Percentiles rank a stretch among this genome's conserved stretches.
These are phyloP conservation scores for Fragum sueziense DNA, from an alignment of 2,888 invertebrate genomes.

Conservation along the genomic window DNA sequence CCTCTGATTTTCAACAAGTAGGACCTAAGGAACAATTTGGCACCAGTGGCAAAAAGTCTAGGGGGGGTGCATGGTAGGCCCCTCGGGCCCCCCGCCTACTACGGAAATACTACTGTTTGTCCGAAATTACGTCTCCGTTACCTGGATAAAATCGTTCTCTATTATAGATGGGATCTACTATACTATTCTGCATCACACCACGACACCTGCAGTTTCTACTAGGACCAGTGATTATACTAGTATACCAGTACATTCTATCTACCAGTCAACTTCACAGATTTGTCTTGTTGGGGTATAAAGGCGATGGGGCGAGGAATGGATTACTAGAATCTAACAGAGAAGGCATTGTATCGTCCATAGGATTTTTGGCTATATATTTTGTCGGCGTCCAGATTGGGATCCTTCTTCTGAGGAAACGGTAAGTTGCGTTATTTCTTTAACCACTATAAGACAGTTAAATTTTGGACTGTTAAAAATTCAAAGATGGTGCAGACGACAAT, in stretches of 20 bases:
- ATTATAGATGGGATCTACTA: slow-evolving; percentile 85
- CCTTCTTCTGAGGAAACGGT: slow-evolving; percentile 65
- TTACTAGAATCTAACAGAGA: slow-evolving; percentile 93
- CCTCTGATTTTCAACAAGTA: too few species aligned
- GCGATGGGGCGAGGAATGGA: slow-evolving; percentile 77
- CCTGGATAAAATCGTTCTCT: too few species aligned
- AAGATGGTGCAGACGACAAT: too few species aligned
- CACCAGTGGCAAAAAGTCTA: too few species aligned
- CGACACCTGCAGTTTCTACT: slow-evolving; percentile 84
- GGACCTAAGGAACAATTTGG: too few species aligned
- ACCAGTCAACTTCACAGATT: slow-evolving; percentile 85
- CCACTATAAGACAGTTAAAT: too few species aligned
- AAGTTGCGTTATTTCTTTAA: too few species aligned
- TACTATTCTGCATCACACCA: slow-evolving; percentile 85
- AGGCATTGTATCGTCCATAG: slow-evolving; percentile 92
- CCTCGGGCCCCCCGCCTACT: too few species aligned
- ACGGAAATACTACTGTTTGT: too few species aligned
- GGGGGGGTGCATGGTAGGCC: too few species aligned
- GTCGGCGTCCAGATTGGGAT: slow-evolving; percentile 84
- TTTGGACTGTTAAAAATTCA: too few species aligned
- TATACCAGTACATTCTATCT: slow-evolving; percentile 87
- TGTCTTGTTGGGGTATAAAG: slow-evolving; percentile 85
- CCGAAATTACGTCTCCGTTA: too few species aligned
- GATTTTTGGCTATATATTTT: slow-evolving; percentile 92
- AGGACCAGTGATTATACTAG: slow-evolving; percentile 84